Conservation (phyloP, 2,888 invertebrate species). For the Caenorhabditis becei region DNA sequence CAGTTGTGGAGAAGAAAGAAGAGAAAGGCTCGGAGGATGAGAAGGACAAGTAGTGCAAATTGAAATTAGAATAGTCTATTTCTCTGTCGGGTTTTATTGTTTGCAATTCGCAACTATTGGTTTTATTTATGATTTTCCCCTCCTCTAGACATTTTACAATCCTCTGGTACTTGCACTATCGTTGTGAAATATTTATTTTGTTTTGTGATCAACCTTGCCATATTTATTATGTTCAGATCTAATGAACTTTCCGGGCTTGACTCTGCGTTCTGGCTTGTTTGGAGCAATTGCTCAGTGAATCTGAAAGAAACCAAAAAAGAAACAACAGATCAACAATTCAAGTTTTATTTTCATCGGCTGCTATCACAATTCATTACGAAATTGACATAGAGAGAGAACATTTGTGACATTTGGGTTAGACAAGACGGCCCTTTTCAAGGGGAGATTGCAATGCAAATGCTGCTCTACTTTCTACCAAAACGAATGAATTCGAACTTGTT, state of each 20-base stretch:
- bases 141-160: not conserved
- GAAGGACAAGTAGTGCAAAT: not conserved
- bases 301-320: not conserved
- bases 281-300: not conserved
- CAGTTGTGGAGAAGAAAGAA: not conserved
- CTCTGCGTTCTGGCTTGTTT: not conserved
- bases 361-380: constrained; percentile 65
- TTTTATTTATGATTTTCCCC: not conserved
- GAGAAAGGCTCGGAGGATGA: not conserved
- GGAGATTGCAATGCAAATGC: constrained; percentile 11
- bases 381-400: constrained; percentile 57
- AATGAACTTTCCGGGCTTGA: constrained; percentile 30
- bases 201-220: constrained; percentile 38
- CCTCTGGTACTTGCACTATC: constrained; percentile 33
- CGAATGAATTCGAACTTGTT: constrained; percentile 82
- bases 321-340: constrained; percentile 39
- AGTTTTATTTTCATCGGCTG: constrained; percentile 61
- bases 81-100: not conserved
- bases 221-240: constrained; percentile 31
- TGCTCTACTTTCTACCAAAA: constrained; percentile 77
- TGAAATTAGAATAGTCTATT: not conserved
- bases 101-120: not conserved
- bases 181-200: constrained; percentile 32
- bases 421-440: constrained; percentile 20
- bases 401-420: constrained; percentile 31